A percentile compares a stretch with the other conserved stretches of the same genome.
phyloP scores from a whole-genome alignment of 2,888 invertebrate genomes.

The Pinctada fucata region DNA sequence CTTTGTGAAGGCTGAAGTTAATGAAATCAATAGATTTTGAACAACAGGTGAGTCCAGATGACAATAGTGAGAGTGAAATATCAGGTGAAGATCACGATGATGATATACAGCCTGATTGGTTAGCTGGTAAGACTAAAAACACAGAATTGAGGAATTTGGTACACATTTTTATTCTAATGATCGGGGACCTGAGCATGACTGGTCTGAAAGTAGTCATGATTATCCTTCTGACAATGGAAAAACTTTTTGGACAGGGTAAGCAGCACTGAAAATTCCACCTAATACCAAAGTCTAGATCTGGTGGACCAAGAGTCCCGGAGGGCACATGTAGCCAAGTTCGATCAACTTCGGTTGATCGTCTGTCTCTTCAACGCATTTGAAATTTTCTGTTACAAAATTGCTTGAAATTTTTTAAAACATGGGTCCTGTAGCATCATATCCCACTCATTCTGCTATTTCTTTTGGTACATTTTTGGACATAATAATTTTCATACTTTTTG shows the following conservation, averaged over 20 bases:
- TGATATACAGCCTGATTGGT: neutral
- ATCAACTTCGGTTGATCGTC: too few species aligned
- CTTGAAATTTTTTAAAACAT: too few species aligned
- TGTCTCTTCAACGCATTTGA: too few species aligned
- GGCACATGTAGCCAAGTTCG: too few species aligned
- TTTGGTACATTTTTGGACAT: too few species aligned
- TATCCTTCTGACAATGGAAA: constrained; percentile 18
- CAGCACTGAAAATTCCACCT: neutral
- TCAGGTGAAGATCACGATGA: neutral
- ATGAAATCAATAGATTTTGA: neutral
- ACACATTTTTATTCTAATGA: constrained; percentile 7
- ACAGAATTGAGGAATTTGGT: neutral
- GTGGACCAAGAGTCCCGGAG: too few species aligned
- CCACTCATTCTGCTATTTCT: too few species aligned
- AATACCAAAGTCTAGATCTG: constrained; percentile 4
- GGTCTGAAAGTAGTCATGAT: neutral
- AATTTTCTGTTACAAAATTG: too few species aligned
- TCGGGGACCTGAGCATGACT: neutral
- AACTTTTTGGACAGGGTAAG: neutral
- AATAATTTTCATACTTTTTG: too few species aligned
- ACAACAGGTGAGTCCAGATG: neutral
- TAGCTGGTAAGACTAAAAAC: neutral
- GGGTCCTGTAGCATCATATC: too few species aligned
- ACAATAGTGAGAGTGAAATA: neutral
- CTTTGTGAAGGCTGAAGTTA: neutral